A percentile compares a stretch with the other conserved stretches of the same genome.
These are phyloP conservation scores for Netelia melanura DNA, from an alignment of 2,888 invertebrate genomes.

Conservation along the genomic window DNA sequence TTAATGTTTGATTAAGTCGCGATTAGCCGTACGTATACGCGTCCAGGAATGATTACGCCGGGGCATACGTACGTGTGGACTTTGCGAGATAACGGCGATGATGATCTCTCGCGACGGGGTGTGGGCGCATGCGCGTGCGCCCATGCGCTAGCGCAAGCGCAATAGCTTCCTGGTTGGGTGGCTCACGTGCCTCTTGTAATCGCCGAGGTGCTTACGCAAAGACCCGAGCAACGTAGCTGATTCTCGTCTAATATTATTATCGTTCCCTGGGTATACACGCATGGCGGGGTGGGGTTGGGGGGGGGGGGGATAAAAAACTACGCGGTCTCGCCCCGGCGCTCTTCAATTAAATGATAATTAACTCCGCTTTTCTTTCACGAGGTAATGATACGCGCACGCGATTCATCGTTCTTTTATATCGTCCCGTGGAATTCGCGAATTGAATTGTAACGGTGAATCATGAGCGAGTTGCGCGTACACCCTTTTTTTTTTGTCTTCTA, in stretches of 20 bases:
- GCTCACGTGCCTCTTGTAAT: slow-evolving; percentile 67
- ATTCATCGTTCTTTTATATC: slow-evolving; percentile 6
- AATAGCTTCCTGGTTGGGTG: slow-evolving; percentile 21
- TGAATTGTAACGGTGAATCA: slow-evolving; percentile 35
- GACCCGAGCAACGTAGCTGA: slow-evolving; percentile 38
- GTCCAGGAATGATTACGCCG: slow-evolving; percentile 64
- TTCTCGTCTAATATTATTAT: slow-evolving; percentile 28
- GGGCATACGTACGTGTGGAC: slow-evolving; percentile 27
- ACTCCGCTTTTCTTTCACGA: slow-evolving; percentile 13
- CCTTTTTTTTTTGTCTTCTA: neutral
- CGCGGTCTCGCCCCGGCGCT: slow-evolving; percentile 28
- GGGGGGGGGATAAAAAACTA: neutral
- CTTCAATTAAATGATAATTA: slow-evolving; percentile 59
- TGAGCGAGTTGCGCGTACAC: neutral
- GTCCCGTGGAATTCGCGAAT: slow-evolving; percentile 34
- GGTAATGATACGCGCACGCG: neutral
- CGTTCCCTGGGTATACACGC: slow-evolving; percentile 12
- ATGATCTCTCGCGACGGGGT: slow-evolving; percentile 3
- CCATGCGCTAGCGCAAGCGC: slow-evolving; percentile 3
- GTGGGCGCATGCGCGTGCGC: neutral
- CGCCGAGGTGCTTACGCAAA: slow-evolving; percentile 60
- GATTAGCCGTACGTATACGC: slow-evolving; percentile 59
- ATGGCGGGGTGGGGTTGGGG: neutral
- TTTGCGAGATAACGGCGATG: neutral
- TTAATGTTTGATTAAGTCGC: slow-evolving; percentile 69